Conservation (phyloP, 2,888 invertebrate genomes). For the Bombyx huttoni region DNA sequence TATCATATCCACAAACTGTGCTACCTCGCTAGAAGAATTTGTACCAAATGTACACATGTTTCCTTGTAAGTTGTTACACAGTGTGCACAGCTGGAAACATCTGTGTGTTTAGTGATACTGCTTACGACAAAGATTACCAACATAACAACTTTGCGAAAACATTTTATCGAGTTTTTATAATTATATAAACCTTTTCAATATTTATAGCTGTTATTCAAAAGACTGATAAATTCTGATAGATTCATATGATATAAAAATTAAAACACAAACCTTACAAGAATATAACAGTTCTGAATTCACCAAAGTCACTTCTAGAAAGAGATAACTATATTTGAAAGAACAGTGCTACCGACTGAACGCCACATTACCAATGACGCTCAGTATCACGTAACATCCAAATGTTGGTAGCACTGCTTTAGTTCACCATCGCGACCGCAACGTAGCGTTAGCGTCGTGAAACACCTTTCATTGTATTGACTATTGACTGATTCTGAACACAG, state of each 20-base stretch:
- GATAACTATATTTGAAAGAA: conserved; percentile 32
- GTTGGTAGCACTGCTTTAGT: conserved; percentile 64
- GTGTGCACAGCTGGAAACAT: conserved; percentile 1
- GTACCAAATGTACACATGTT: no score
- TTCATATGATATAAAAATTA: background rate
- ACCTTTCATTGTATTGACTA: conserved; percentile 83
- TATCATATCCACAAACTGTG: no score
- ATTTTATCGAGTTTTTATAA: conserved; percentile 11
- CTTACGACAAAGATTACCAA: conserved; percentile 15
- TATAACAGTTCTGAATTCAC: background rate
- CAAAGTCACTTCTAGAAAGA: conserved; percentile 22
- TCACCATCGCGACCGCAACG: conserved; percentile 71
- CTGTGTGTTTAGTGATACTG: no score
- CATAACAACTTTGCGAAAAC: conserved; percentile 13
- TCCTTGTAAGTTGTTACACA: background rate
- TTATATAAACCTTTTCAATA: background rate
- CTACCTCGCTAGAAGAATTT: no score
- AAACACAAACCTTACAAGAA: background rate
- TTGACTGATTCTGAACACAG: conserved; percentile 77
- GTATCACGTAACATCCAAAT: conserved; percentile 54
- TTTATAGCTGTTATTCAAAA: background rate
- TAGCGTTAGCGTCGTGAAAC: conserved; percentile 76
- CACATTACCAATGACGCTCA: conserved; percentile 66
- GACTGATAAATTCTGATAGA: no score
- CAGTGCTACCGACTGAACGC: conserved; percentile 34